Base-by-base conservation (phyloP, 1,140 invertebrate genomes). In the Penaeus indicus region DNA sequence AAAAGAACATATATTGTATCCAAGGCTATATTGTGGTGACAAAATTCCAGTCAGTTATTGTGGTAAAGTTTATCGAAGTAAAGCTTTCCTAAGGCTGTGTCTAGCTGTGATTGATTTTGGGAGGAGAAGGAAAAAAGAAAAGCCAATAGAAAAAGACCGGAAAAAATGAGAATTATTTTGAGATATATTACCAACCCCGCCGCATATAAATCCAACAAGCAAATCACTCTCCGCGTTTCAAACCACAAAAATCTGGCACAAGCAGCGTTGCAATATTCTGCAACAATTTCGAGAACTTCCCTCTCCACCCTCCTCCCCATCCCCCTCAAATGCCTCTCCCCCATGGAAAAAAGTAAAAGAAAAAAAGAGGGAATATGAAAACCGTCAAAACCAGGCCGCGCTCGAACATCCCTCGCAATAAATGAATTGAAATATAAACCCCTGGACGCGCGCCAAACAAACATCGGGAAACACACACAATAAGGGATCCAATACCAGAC, bases 401-500 rank as follows among this genome's bases (percentile, higher is more conserved):
- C 77, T 47, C 79, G 62, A 86, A 86, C 85, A 80, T 13, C 47
- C 75, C 77, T 38, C 27, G 61, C 85, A 67, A 86, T 86, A 86
- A 86, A 80, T 80, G 85, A 86, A 79, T 79, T 86, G 85, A 86
- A 86, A 80, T 86, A 38, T 78, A 63, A 61, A 61, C 69, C 78
- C 69, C 69, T 61, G 54, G 75, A 69, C 80, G 64, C 62, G 61
- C 25, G 32, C 32, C 21, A 69, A 42, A 38, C 62, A 84, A 80
- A 63, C 77, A 64, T 80, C 77, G 67, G 78, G 63, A 80, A 80
- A 80, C 77, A 79, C 77, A 67, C 61, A 80, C 85, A 86, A 86
- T 86, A 86, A 80, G 80, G 85, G 85, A 67, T 86, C 72, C 85
- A 86, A 86, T 86, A 64, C 85, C 80, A 60, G 77, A 86, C 85